These are phyloP conservation scores for Crocidura indochinensis DNA, from an alignment of 2,797 vertebrate species.

Conservation along the genomic window DNA sequence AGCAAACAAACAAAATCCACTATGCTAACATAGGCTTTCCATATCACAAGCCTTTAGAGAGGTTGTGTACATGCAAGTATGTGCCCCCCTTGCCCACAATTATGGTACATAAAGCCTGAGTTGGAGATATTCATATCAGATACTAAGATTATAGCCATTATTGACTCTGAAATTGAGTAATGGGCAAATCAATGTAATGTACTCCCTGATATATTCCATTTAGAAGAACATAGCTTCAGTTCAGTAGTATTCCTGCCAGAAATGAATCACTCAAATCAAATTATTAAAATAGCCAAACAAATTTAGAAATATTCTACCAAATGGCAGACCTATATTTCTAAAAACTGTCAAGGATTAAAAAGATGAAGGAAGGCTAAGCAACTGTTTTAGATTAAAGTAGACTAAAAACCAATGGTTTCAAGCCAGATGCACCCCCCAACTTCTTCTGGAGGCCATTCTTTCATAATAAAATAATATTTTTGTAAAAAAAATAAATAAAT, in stretches of 20 bases:
- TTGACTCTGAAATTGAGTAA: neutral
- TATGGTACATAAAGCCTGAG: neutral
- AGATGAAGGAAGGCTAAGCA: constrained; percentile 11
- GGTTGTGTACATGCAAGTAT: neutral
- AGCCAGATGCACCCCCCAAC: too few species aligned
- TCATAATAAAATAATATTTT: too few species aligned
- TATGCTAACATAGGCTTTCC: neutral
- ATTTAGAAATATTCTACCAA: neutral
- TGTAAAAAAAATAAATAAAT: too few species aligned
- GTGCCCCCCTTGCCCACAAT: neutral
- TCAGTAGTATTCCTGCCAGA: neutral
- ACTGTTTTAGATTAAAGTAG: constrained; percentile 40
- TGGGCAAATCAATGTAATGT: neutral
- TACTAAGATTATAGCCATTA: neutral
- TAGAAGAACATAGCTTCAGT: neutral
- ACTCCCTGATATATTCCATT: neutral
- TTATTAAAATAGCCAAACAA: constrained; percentile 14
- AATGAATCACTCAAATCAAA: neutral
- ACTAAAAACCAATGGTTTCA: neutral
- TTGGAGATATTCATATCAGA: neutral
- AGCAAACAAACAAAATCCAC: neutral
- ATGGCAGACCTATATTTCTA: neutral
- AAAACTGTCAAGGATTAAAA: neutral
- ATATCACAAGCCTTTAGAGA: neutral
- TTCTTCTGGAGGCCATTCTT: too few species aligned